Evolutionary conservation across 2,888 invertebrate species (phyloP).

Genomic region (Himalopsyche tibetana): DNA sequence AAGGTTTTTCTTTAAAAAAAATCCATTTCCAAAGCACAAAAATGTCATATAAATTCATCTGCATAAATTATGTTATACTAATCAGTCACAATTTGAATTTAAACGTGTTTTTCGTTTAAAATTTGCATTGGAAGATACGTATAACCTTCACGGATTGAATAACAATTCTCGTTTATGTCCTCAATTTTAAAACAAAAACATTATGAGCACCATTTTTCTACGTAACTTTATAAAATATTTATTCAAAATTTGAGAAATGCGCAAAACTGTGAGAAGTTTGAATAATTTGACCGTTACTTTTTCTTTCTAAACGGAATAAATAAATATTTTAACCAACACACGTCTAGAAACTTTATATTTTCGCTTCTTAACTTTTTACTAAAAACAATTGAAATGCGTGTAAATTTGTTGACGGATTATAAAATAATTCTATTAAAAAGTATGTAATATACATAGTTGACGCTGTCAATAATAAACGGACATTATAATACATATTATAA

Average conservation of each 20-base stretch:
- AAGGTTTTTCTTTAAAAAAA: no score
- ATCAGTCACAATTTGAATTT: slow-evolving; percentile 18
- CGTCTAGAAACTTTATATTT: no score
- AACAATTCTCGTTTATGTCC: slow-evolving; percentile 23
- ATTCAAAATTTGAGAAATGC: not conserved
- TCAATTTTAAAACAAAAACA: slow-evolving; percentile 25
- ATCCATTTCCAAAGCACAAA: not conserved
- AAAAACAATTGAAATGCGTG: no score
- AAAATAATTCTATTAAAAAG: no score
- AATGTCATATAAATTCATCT: slow-evolving; percentile 2
- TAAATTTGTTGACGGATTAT: no score
- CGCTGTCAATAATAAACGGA: no score
- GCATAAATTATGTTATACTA: slow-evolving; percentile 14
- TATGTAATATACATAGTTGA: no score
- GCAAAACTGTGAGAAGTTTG: not conserved
- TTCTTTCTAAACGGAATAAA: not conserved
- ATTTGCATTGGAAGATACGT: not conserved
- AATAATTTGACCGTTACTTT: not conserved
- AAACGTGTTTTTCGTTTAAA: not conserved
- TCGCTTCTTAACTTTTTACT: no score
- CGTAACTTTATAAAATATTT: not conserved
- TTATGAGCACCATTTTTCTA: not conserved
- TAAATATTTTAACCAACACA: no score
- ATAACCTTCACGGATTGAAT: slow-evolving; percentile 32
- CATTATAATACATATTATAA: no score